A percentile compares a stretch with the other conserved stretches of the same genome.
phyloP scores from a whole-genome alignment of 2,113 vertebrate species.

The Cephalopterus ornatus region DNA sequence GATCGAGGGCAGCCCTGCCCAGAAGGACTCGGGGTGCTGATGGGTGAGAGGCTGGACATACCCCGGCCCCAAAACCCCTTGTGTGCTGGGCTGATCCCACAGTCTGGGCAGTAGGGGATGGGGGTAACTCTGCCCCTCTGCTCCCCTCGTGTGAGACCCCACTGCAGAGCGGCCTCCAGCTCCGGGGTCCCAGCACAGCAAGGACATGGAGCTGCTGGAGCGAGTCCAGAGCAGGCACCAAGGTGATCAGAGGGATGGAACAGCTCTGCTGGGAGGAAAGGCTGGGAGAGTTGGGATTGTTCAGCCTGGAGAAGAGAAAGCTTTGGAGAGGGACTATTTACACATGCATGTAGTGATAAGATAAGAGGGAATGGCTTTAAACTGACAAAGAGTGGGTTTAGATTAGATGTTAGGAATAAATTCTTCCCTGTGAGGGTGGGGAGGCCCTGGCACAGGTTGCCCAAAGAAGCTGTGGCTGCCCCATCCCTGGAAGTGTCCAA shows the following conservation, averaged over 20 bases:
- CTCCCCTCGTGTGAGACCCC: neutral
- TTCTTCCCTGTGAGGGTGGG: neutral
- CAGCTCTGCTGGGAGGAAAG: neutral
- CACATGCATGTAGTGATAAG: neutral
- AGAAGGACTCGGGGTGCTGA: neutral
- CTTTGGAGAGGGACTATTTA: neutral
- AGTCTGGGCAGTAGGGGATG: fast-evolving
- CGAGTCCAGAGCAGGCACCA: neutral
- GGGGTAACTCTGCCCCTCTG: neutral
- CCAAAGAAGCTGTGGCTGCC: neutral
- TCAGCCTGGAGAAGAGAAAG: neutral
- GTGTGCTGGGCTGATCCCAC: neutral
- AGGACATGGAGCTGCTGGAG: neutral
- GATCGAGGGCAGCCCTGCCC: neutral
- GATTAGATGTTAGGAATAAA: neutral
- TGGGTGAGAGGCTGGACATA: neutral
- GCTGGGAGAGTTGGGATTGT: neutral
- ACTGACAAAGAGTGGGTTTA: neutral
- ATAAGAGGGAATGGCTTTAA: neutral
- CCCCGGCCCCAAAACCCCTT: neutral
- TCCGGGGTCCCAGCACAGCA: neutral
- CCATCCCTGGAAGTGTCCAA: neutral
- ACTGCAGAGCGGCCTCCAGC: neutral
- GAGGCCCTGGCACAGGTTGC: neutral
- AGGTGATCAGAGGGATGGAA: neutral